phyloP scores from a whole-genome alignment of 2,888 invertebrate genomes.

The Allacma fusca region DNA sequence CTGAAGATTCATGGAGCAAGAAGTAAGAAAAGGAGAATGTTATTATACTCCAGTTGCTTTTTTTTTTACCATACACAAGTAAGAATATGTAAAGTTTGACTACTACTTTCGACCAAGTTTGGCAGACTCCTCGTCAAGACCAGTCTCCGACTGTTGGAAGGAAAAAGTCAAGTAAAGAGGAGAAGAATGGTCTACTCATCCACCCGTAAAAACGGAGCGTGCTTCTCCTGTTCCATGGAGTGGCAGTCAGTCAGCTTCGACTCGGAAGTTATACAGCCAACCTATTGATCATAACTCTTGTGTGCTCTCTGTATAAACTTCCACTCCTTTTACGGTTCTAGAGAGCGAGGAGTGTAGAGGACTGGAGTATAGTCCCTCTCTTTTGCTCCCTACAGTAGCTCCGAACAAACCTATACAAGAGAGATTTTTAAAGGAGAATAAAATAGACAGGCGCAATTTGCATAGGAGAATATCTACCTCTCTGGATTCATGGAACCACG shows the following conservation, averaged over 20 bases:
- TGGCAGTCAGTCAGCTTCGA: constrained; percentile 24
- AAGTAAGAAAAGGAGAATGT: neutral
- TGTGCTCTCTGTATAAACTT: neutral
- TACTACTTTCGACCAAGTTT: neutral
- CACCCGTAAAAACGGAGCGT: constrained; percentile 48
- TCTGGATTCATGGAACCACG: constrained; percentile 1
- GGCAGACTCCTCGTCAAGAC: constrained; percentile 16
- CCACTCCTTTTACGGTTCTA: neutral
- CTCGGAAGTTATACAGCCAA: constrained; percentile 19
- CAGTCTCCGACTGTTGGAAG: neutral
- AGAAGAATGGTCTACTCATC: constrained; percentile 42
- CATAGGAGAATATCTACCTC: constrained; percentile 42
- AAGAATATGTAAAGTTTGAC: constrained; percentile 14
- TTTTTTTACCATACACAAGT: neutral
- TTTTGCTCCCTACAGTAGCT: no score
- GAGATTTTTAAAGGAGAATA: constrained; percentile 4
- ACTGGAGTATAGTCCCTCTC: neutral
- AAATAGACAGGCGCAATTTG: constrained; percentile 55
- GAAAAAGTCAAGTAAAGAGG: constrained; percentile 23
- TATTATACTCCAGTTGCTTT: neutral
- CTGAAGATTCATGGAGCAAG: constrained; percentile 11
- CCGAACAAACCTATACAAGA: neutral
- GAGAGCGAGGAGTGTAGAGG: neutral
- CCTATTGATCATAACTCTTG: constrained; percentile 46
- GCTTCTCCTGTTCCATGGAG: constrained; percentile 30